Percentiles rank a stretch among this genome's conserved stretches.
These are phyloP conservation scores for Mizuhopecten yessoensis DNA, from an alignment of 1,140 invertebrate species.

Conservation along the genomic window DNA sequence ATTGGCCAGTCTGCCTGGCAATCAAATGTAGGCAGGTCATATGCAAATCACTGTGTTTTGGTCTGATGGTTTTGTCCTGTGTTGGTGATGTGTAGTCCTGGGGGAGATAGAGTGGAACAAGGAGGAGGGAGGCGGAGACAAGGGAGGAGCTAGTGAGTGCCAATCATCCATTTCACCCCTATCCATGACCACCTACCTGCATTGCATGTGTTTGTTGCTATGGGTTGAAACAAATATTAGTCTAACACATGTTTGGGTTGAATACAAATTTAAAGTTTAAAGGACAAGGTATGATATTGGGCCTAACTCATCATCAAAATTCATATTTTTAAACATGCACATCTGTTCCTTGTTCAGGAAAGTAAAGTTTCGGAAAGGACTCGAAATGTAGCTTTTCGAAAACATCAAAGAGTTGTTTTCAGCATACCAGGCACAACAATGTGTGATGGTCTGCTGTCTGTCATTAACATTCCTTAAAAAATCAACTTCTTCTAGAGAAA, in stretches of 20 bases:
- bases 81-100: constrained; percentile 60
- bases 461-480: too few species aligned
- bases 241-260: background rate
- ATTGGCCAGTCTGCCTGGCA: constrained; percentile 25
- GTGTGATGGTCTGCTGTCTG: too few species aligned
- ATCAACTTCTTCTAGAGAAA: too few species aligned
- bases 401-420: too few species aligned
- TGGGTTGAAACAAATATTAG: constrained; percentile 6
- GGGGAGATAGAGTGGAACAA: constrained; percentile 65
- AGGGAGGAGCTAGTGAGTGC: constrained; percentile 45
- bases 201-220: constrained; percentile 31
- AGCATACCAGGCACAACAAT: too few species aligned
- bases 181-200: background rate
- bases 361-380: too few species aligned
- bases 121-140: constrained; percentile 59
- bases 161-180: constrained; percentile 20
- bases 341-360: too few species aligned
- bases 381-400: too few species aligned
- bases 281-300: background rate
- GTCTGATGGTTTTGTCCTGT: constrained; percentile 45
- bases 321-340: too few species aligned
- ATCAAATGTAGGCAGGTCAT: constrained; percentile 52
- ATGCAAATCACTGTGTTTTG: constrained; percentile 52
- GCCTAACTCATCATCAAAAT: constrained; percentile 30
- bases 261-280: background rate